Percentiles rank a stretch among this genome's conserved stretches.
phyloP scores from a whole-genome alignment of 2,888 invertebrate genomes.

The Synergus umbraculus region DNA sequence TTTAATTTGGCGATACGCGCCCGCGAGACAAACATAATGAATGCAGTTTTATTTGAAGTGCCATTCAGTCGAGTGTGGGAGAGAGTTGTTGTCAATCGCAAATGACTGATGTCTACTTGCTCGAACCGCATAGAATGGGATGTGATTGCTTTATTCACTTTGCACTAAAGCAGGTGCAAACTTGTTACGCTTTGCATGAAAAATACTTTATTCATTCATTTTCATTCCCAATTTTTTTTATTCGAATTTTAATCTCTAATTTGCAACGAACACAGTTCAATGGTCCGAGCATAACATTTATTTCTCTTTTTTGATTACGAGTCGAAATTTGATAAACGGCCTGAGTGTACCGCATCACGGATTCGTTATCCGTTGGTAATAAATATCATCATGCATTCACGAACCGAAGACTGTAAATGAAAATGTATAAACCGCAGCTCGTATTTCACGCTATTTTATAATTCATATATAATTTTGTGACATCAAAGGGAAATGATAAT shows the following conservation, averaged over 20 bases:
- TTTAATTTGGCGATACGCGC: slow-evolving; percentile 31
- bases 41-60: slow-evolving; percentile 64
- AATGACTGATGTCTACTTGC: slow-evolving; percentile 36
- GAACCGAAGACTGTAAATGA: slow-evolving; percentile 16
- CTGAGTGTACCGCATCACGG: slow-evolving; percentile 3
- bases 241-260: background rate
- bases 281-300: background rate
- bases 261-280: background rate
- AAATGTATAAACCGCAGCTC: slow-evolving; percentile 21
- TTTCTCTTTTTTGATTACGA: background rate
- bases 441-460: slow-evolving; percentile 36
- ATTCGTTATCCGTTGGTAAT: slow-evolving; percentile 33
- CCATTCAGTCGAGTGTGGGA: slow-evolving; percentile 41
- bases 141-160: slow-evolving; percentile 19
- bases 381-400: slow-evolving; percentile 38
- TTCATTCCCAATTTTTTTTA: slow-evolving; percentile 7
- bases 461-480: slow-evolving; percentile 20
- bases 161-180: slow-evolving; percentile 22
- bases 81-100: slow-evolving; percentile 33
- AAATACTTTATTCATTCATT: background rate
- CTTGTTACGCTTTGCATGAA: background rate
- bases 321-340: slow-evolving; percentile 19
- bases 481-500: background rate
- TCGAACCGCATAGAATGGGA: slow-evolving; percentile 2
- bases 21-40: slow-evolving; percentile 58